Evolutionary conservation across 2,888 invertebrate genomes (phyloP).

Genomic region (Agonopterix arenella): DNA sequence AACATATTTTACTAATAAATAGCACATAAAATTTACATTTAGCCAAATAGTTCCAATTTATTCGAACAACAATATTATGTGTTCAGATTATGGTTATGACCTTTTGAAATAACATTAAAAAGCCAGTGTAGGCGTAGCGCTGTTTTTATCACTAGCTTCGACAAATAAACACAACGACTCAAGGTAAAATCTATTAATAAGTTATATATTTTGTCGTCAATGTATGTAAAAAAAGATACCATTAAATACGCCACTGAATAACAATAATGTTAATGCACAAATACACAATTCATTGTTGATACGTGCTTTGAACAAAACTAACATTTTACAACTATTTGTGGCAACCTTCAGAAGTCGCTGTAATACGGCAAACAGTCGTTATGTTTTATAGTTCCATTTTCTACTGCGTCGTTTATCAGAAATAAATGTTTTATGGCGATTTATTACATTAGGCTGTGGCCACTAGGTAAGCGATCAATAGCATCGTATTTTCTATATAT

Average conservation of each 20-base stretch:
- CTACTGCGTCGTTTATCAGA: neutral
- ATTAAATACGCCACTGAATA: constrained; percentile 3
- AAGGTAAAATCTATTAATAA: too few relatives aligned
- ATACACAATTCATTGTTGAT: neutral
- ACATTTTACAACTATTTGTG: constrained; percentile 10
- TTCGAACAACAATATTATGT: too few relatives aligned
- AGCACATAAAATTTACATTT: too few relatives aligned
- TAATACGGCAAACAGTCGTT: constrained; percentile 11
- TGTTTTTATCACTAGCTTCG: too few relatives aligned
- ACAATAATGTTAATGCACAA: neutral
- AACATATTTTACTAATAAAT: too few relatives aligned
- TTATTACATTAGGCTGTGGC: neutral
- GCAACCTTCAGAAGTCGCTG: constrained; percentile 10
- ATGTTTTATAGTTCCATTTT: constrained; percentile 9
- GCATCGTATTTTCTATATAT: too few relatives aligned
- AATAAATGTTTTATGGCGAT: neutral
- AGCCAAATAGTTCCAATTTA: too few relatives aligned
- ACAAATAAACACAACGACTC: too few relatives aligned
- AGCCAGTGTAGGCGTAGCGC: too few relatives aligned
- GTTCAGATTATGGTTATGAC: too few relatives aligned
- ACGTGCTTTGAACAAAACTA: constrained; percentile 1
- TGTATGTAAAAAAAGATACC: neutral
- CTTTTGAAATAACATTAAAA: too few relatives aligned
- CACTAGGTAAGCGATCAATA: neutral
- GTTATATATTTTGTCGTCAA: too few relatives aligned